Conservation (phyloP, 2,113 vertebrate species). For the Carassius carassius region DNA sequence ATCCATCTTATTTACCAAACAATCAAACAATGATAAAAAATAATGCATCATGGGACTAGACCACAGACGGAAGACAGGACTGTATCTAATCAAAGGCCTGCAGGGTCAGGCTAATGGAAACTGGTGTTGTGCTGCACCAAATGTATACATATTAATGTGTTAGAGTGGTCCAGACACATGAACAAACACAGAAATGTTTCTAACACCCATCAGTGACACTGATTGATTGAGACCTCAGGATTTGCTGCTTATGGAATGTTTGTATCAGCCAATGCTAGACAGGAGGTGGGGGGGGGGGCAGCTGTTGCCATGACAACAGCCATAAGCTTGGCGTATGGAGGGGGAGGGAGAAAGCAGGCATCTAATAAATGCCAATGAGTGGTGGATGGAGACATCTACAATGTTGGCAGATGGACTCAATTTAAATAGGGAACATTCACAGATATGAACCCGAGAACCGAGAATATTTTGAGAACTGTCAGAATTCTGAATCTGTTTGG, state of each 20-base stretch:
- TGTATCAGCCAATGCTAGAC: slow-evolving; percentile 43
- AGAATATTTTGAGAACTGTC: not conserved
- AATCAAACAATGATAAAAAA: not conserved
- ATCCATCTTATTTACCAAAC: not conserved
- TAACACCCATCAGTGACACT: slow-evolving; percentile 26
- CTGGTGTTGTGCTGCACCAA: not conserved
- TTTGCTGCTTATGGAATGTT: slow-evolving; percentile 43
- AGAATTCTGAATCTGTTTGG: not conserved
- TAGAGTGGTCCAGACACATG: not conserved
- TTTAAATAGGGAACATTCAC: not conserved
- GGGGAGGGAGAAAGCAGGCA: slow-evolving; percentile 27
- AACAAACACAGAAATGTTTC: not conserved
- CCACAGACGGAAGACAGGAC: not conserved
- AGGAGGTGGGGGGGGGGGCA: slow-evolving; percentile 10
- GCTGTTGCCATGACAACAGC: slow-evolving; percentile 55
- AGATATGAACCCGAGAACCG: not conserved
- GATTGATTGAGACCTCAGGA: slow-evolving; percentile 19
- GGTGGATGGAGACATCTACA: slow-evolving; percentile 21
- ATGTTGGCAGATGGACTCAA: not conserved
- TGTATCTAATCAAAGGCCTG: not conserved
- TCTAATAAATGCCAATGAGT: slow-evolving; percentile 28
- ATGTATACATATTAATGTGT: not conserved
- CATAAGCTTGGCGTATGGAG: slow-evolving; percentile 41
- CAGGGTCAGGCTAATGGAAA: not conserved
- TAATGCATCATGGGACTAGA: not conserved